Conservation (phyloP, 2,113 vertebrate species). For the Chionodraco myersi region DNA sequence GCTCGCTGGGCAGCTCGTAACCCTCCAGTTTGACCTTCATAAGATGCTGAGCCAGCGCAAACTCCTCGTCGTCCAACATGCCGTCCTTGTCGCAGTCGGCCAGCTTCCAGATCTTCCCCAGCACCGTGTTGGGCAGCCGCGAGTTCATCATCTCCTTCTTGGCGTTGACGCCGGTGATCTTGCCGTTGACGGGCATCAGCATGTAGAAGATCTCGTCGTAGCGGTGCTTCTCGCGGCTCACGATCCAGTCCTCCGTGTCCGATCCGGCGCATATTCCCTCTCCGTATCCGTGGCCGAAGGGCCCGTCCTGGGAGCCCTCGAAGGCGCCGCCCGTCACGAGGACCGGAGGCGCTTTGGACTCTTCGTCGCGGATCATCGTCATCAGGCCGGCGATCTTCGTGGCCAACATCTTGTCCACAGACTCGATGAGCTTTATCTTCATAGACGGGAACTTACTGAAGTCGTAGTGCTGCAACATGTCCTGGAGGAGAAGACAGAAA, state of each 20-base stretch:
- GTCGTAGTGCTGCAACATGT: constrained; percentile 92
- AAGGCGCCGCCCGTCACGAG: constrained; percentile 95
- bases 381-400: constrained; percentile 92
- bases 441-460: constrained; percentile 96
- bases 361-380: constrained; percentile 93
- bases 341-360: constrained; percentile 87
- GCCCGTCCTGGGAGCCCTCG: constrained; percentile 91
- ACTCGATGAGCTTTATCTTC: constrained; percentile 94
- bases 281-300: constrained; percentile 94
- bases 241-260: constrained; percentile 94
- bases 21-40: constrained; percentile 97
- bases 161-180: constrained; percentile 93
- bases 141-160: constrained; percentile 99
- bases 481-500: constrained; percentile 77
- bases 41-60: constrained; percentile 94
- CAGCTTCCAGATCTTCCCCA: constrained; percentile 99
- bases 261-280: constrained; percentile 95
- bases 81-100: constrained; percentile 93
- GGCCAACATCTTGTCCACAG: constrained; percentile 95
- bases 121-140: constrained; percentile 93
- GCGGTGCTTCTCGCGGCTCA: constrained; percentile 92
- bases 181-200: constrained; percentile 94
- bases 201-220: constrained; percentile 99
- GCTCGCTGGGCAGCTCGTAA: constrained; percentile 89
- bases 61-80: constrained; percentile 98